These are phyloP conservation scores for Oxygymnocypris stewartii DNA, from an alignment of 2,113 vertebrate species.

Conservation along the genomic window DNA sequence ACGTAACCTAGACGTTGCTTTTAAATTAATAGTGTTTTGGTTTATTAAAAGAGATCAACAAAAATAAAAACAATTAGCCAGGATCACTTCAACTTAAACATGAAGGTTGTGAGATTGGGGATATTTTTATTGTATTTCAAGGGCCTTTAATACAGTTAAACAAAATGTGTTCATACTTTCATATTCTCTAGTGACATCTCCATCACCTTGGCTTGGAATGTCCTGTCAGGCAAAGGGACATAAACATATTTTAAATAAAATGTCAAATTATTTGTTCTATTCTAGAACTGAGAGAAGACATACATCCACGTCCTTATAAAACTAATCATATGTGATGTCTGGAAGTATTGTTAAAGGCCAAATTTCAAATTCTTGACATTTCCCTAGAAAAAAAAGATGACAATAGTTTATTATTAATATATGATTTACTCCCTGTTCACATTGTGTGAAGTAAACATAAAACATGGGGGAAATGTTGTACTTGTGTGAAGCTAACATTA, in stretches of 20 bases:
- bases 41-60: neutral
- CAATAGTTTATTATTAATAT: neutral
- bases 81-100: neutral
- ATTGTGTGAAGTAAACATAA: neutral
- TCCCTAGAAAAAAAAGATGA: neutral
- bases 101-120: neutral
- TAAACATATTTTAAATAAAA: no score
- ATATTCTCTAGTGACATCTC: no score
- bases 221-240: no score
- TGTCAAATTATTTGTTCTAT: no score
- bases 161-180: neutral
- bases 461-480: neutral
- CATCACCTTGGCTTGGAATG: no score
- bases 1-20: no score
- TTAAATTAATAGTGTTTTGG: neutral
- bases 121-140: neutral
- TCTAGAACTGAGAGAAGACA: no score
- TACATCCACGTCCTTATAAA: no score
- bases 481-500: neutral
- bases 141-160: neutral
- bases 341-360: no score
- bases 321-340: no score
- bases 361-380: neutral
- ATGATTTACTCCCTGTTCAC: neutral
- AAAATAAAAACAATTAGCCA: neutral